A percentile compares a stretch with the other conserved stretches of the same genome.
Evolutionary conservation across 2,113 vertebrate species (phyloP).

Genomic region (Melanerpes aurifrons): DNA sequence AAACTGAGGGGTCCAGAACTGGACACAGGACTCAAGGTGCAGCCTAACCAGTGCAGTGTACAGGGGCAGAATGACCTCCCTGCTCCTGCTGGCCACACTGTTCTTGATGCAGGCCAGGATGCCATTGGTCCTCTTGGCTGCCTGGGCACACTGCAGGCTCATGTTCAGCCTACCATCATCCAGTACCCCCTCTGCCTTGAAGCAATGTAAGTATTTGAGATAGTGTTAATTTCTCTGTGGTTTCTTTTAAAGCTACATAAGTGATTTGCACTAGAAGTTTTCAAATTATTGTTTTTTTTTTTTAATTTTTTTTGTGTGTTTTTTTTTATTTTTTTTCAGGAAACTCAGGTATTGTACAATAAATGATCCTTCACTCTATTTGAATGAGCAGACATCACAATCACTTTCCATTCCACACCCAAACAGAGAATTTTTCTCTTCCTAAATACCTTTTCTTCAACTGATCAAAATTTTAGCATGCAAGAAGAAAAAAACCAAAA

Average conservation of each 20-base stretch:
- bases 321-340: neutral
- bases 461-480: neutral
- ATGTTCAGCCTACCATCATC: too few species aligned
- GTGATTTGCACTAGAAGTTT: neutral
- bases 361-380: neutral
- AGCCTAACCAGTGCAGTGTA: too few species aligned
- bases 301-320: accelerated
- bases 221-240: neutral
- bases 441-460: neutral
- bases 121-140: too few species aligned
- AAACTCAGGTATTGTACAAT: neutral
- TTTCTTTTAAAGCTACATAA: neutral
- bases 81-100: too few species aligned
- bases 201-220: accelerated
- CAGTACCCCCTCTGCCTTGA: too few species aligned
- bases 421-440: neutral
- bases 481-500: neutral
- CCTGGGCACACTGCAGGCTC: too few species aligned
- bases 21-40: too few species aligned
- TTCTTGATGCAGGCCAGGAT: too few species aligned
- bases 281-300: neutral
- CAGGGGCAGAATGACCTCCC: too few species aligned
- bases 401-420: neutral
- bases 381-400: neutral
- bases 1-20: too few species aligned